phyloP scores from a whole-genome alignment of 2,888 invertebrate genomes.

The Andricus curvator region DNA sequence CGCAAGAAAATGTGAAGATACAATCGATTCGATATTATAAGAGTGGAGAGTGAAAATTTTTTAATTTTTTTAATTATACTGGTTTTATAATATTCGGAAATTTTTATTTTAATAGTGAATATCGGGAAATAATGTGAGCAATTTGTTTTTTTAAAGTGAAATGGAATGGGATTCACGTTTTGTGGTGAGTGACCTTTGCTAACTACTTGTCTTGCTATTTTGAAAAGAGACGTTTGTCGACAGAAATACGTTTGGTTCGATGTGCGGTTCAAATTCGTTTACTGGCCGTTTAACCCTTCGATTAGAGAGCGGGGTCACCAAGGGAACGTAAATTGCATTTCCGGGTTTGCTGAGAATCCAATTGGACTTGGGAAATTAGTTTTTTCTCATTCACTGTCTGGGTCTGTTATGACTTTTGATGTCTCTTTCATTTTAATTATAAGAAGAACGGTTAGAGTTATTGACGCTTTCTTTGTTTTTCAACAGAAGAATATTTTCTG shows the following conservation, averaged over 20 bases:
- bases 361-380: constrained; percentile 32
- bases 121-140: not conserved
- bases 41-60: not conserved
- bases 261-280: constrained; percentile 22
- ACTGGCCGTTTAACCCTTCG: constrained; percentile 31
- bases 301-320: not conserved
- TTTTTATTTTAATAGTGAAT: not conserved
- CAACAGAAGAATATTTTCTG: no score
- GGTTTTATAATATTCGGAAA: not conserved
- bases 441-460: not conserved
- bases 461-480: not conserved
- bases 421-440: constrained; percentile 2
- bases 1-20: not conserved
- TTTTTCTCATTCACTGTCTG: constrained; percentile 22
- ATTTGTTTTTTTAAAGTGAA: not conserved
- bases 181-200: constrained; percentile 8
- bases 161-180: constrained; percentile 15
- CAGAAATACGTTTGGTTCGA: constrained; percentile 16
- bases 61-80: not conserved
- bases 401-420: constrained; percentile 3
- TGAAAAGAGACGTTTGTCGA: not conserved
- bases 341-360: constrained; percentile 30
- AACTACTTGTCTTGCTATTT: not conserved
- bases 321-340: constrained; percentile 36
- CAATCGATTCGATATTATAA: not conserved